These are phyloP conservation scores for Leucopsar rothschildi DNA, from an alignment of 2,113 vertebrate species.

Conservation along the genomic window DNA sequence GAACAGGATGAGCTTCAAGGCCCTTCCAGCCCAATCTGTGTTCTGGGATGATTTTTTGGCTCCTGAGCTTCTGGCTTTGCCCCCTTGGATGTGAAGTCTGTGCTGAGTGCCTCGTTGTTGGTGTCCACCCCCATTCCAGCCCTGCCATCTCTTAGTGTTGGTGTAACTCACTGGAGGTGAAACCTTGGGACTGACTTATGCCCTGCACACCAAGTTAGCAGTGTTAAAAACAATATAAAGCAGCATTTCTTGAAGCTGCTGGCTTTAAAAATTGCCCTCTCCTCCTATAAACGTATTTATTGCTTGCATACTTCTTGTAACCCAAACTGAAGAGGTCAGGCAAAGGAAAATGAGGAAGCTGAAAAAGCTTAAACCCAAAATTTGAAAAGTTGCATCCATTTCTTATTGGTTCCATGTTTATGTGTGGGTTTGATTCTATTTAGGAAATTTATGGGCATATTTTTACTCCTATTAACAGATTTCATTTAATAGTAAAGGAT, in stretches of 20 bases:
- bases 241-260: not conserved
- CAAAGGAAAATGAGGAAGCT: not conserved
- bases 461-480: not conserved
- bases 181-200: not conserved
- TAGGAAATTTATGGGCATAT: not conserved
- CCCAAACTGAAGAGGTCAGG: not conserved
- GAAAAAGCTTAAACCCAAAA: not conserved
- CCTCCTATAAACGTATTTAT: not conserved
- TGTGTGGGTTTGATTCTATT: not conserved
- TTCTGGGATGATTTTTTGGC: not conserved
- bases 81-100: not conserved
- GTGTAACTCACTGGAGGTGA: not conserved
- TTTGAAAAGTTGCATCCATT: not conserved
- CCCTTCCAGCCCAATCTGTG: not conserved
- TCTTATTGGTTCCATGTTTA: not conserved
- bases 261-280: not conserved
- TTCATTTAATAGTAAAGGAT: conserved; percentile 1
- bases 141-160: not conserved
- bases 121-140: too few relatives aligned
- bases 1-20: not conserved
- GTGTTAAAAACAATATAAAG: not conserved
- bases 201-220: not conserved
- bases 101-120: not conserved
- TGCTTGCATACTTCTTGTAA: not conserved
- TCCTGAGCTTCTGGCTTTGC: not conserved